Conservation (phyloP, 2,113 vertebrate species). For the Opisthocomus hoazin region DNA sequence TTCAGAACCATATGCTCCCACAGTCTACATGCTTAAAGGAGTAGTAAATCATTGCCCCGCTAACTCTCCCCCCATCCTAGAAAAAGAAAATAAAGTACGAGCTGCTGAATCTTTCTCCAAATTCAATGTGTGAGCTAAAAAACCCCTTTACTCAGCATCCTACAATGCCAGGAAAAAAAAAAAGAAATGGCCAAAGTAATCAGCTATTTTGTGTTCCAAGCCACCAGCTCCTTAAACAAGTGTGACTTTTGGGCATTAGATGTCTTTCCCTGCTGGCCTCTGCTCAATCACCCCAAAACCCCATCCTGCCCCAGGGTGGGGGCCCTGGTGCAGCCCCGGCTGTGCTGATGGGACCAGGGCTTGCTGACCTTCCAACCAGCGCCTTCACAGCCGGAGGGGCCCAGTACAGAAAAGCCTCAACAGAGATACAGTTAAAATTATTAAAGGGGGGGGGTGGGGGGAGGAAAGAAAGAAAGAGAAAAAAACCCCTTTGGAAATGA, state of each 20-base stretch:
- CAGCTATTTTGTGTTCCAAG: not conserved
- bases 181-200: not conserved
- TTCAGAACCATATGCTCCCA: not conserved
- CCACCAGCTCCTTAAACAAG: not conserved
- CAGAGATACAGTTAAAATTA: not conserved
- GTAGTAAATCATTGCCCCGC: not conserved
- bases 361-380: not conserved
- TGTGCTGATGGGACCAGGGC: rapidly evolving
- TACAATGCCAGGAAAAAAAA: not conserved
- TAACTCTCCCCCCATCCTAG: not conserved
- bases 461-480: too few relatives aligned
- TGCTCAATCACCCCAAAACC: not conserved
- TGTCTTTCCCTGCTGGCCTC: not conserved
- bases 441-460: too few relatives aligned
- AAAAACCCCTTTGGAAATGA: not conserved
- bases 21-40: not conserved
- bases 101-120: not conserved
- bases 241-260: not conserved
- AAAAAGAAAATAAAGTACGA: too few relatives aligned
- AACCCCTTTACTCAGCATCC: not conserved
- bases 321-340: rapidly evolving
- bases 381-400: not conserved
- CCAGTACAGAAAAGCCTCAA: not conserved
- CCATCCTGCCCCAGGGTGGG: rapidly evolving
- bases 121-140: not conserved